Evolutionary conservation across 2,888 invertebrate genomes (phyloP), one percentile per base, ranked within the genome.

Genomic region (Cryptops parisi): DNA sequence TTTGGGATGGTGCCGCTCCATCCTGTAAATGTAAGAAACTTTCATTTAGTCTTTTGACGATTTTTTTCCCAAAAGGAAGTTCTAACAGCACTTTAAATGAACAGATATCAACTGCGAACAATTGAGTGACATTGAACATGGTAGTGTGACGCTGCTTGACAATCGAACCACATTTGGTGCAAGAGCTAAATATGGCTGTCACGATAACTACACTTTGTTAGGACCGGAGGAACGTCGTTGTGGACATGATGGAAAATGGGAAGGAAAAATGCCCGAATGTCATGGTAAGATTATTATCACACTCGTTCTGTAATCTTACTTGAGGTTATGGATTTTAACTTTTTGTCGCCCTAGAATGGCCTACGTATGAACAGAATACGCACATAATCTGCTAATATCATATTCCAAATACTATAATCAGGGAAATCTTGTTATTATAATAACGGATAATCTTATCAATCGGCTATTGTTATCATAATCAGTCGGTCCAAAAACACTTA

Each of bases 101-200:
- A n/a, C 67, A 88, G 88, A 85, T 69, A 81, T 89, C 17, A 81
- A 89, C 64, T 90, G 89, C 63, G 86, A 85, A 3, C 64, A 74
- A 22, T 72, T 78, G 0, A 47, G 46, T 3, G 70, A 76, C 2
- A 74, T 87, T 39, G 80, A 81, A 59, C 82, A 88, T 63, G 89
- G 88, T 0, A 73, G 55, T 3, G 59, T 65, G 41, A 56, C 55
- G 2, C 68, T 88, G 22, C 68, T 77, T 0, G 79, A 85, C 59
- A 72, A 76, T 1, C 74, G 85, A 53, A 88, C 87, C 0, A 87
- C 86, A 0, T 81, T 81, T 65, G 85, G 83, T 0, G 85, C 87
- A 0, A 72, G 76, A 50, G 86, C 83, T 0, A 67, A 77, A 2
- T 90, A 87, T 67, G 74, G 77, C 3, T 91, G 91, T 64, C 78